Conservation (phyloP, 2,888 invertebrate genomes). For the Phalangium opilio region DNA sequence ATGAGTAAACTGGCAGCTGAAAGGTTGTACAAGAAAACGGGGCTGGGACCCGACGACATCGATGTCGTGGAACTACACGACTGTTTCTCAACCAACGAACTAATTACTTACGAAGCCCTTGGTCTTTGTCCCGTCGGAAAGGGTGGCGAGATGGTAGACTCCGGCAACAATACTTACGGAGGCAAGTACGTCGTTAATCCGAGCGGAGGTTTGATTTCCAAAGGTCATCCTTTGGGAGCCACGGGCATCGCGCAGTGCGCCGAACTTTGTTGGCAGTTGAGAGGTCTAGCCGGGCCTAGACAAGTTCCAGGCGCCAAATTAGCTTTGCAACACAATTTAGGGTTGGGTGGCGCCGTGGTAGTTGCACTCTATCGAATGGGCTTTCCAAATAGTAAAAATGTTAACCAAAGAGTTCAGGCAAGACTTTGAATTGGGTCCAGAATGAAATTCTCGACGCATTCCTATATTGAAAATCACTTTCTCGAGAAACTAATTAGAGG, state of each 20-base stretch:
- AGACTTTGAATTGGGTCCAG: too few relatives aligned
- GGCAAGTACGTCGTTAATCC: constrained; percentile 95
- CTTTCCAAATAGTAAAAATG: constrained; percentile 37
- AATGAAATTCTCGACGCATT: too few relatives aligned
- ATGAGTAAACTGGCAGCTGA: constrained; percentile 75
- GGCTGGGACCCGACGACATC: constrained; percentile 59
- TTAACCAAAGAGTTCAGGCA: too few relatives aligned
- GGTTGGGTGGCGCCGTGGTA: constrained; percentile 82
- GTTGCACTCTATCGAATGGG: constrained; percentile 77
- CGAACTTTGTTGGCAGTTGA: constrained; percentile 73
- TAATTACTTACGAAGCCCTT: constrained; percentile 92
- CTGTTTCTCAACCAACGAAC: constrained; percentile 93
- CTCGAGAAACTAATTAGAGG: too few relatives aligned
- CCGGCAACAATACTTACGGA: constrained; percentile 91
- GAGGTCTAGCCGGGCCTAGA: constrained; percentile 60
- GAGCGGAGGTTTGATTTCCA: constrained; percentile 93
- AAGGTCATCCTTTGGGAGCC: constrained; percentile 94
- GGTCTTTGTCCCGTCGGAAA: constrained; percentile 65
- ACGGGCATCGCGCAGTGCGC: constrained; percentile 79
- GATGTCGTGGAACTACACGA: constrained; percentile 94
- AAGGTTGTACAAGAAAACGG: constrained; percentile 55
- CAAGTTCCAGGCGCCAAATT: constrained; percentile 64
- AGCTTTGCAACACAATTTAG: constrained; percentile 91
- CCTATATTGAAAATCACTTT: too few relatives aligned
- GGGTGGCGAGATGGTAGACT: constrained; percentile 80